Conservation (phyloP, 2,797 vertebrate genomes). For the Neomorphus geoffroyi region DNA sequence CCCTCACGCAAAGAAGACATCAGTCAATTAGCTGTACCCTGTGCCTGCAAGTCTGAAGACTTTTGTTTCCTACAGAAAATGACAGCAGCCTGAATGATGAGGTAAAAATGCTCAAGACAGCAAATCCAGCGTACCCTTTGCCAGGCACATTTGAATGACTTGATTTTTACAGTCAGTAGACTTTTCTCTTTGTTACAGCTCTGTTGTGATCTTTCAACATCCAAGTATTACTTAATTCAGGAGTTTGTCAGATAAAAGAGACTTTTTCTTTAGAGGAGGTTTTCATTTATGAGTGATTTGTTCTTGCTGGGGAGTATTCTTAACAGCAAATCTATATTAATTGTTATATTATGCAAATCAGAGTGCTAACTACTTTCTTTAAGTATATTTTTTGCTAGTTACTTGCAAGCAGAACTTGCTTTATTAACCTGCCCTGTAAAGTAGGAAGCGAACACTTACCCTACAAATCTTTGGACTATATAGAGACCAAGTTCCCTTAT, state of each 20-base stretch:
- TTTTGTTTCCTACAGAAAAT: background rate
- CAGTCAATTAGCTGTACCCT: background rate
- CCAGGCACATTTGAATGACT: constrained; percentile 21
- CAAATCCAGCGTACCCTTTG: background rate
- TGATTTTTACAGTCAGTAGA: background rate
- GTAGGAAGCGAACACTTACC: background rate
- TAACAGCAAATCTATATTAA: background rate
- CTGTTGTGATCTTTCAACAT: constrained; percentile 34
- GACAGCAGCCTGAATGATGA: constrained; percentile 6
- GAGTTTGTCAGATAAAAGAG: constrained; percentile 14
- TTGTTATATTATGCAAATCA: background rate
- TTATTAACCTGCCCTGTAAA: background rate
- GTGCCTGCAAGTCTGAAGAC: background rate
- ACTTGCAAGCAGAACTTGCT: background rate
- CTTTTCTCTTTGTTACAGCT: constrained; percentile 33
- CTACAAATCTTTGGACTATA: background rate
- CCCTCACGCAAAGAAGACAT: background rate
- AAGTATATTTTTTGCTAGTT: background rate
- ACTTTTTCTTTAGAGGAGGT: background rate
- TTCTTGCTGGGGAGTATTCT: background rate
- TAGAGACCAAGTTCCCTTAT: background rate
- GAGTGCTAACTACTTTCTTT: background rate
- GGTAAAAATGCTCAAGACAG: constrained; percentile 1
- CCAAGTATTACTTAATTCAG: constrained; percentile 16
- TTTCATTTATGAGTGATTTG: constrained; percentile 19